These are phyloP conservation scores for Arenaria interpres DNA, from an alignment of 2,113 vertebrate genomes.

Conservation along the genomic window DNA sequence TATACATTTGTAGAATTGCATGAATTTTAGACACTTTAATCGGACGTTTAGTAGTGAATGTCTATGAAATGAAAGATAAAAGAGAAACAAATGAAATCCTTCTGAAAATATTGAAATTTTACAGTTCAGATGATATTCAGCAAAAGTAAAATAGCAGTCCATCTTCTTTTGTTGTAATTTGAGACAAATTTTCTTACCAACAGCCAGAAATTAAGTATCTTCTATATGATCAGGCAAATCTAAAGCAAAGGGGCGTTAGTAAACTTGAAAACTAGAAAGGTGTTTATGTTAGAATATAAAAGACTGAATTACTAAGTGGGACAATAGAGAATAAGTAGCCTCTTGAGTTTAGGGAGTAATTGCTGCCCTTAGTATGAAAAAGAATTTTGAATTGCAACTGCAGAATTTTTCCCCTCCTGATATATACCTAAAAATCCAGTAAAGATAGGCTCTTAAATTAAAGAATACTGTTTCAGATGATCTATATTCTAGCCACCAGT, in stretches of 20 bases:
- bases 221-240: neutral
- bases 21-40: neutral
- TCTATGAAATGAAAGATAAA: neutral
- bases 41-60: neutral
- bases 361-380: neutral
- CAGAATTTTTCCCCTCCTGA: neutral
- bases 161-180: neutral
- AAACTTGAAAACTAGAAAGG: neutral
- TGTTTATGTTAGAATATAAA: neutral
- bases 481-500: neutral
- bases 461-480: neutral
- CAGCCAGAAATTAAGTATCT: neutral
- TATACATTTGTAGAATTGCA: neutral
- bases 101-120: constrained; percentile 6
- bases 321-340: neutral
- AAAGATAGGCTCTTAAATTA: neutral
- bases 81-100: neutral
- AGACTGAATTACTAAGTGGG: neutral
- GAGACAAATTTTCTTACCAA: neutral
- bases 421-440: neutral
- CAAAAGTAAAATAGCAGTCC: neutral
- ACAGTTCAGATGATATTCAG: neutral
- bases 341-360: neutral
- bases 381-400: neutral
- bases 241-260: neutral